Base-by-base conservation (phyloP, 2,797 vertebrate species). In the Leucoraja ocellata region DNA sequence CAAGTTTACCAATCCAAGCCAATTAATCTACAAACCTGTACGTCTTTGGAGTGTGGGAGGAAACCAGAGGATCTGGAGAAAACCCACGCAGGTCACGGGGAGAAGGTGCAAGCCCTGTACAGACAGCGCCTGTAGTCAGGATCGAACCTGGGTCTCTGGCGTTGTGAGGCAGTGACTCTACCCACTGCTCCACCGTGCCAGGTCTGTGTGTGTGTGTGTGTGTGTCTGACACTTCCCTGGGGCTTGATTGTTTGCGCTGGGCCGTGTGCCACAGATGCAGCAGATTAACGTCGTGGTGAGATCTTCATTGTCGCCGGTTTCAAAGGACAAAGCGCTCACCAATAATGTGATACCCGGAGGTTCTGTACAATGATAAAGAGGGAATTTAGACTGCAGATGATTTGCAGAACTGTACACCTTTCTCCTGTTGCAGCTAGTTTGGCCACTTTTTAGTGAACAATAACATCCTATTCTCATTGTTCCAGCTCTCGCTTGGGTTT, bases 221-320 rank as follows among this genome's bases (percentile, higher is more conserved):
- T 32, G 46, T 71, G 1, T 54, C 76, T 73, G 71, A 4, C 58
- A 46, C 46, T 74, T 25, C 54, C 10, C 39, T 92, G 23, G n/a
- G 71, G 4, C 71, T n/a, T 39, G 39, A 74, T 92, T 92, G 90
- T 92, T 92, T 92, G 39, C 39, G 74, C 21, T 91, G 65, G 88
- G 88, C 88, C 88, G 74, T 46, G 88, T 91, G 88, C 88, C 88
- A 76, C 71, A 76, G 10, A 23, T 76, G 71, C 39, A 92, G 74
- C 71, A 10, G 36, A 46, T 54, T 21, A 92, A 10, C 54, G 25
- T 74, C 14, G 6, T 73, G 68, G 71, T 16, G 28, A 74, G 46
- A 4, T 4, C 46, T 73, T 28, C 71, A 76, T 76, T 92, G 71
- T 54, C 18, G 71, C 71, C 54, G 58, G 28, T 58, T 74, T 92